Base-by-base conservation (phyloP, 2,113 vertebrate genomes). In the Trematomus loennbergii region DNA sequence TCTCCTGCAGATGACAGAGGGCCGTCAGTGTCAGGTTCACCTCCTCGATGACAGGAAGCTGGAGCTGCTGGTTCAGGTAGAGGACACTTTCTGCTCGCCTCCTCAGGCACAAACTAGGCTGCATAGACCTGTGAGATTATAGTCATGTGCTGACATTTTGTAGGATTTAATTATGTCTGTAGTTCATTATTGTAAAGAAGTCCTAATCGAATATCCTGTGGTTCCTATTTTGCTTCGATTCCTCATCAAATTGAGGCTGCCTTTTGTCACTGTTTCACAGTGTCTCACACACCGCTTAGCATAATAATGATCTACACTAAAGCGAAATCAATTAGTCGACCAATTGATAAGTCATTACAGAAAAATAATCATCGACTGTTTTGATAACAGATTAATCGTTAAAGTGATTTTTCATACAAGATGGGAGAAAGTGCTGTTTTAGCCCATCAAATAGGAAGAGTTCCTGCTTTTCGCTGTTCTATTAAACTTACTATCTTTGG, bases 41-140 rank as follows among this genome's bases (percentile, higher is more conserved):
- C 97, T 99, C 87, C 96, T 99, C 45, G 97, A 99, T 89, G 97
- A 95, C 85, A 95, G 98, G 86, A 96, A 96, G 83, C 93, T 99
- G 94, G 97, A 99, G 91, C 96, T 99, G 88, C 95, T 99, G 93
- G 98, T 99, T 87, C 98, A 99, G 97, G 98, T 99, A 94, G 2
- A 11, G n/a, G 65, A 65, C 48, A 40, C 16, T 48, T 45, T 55
- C 48, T 67, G 9, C 54, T 67, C 4, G n/a, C 16, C 18, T 25
- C 9, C 16, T 43, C 2, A 40, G 18, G 9, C 40, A 73, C 18
- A 20, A 40, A 52, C 52, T 6, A 22, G 43, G 11, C 17, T 59
- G 11, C 16, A 17, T 17, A 18, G 36, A 33, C n/a, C 4, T 53
- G n/a, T 20, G 9, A 57, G 5, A 67, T 67, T 60, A 52, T 48